These are phyloP conservation scores for Phoeniculus purpureus DNA, from an alignment of 2,797 vertebrate species.

Conservation along the genomic window DNA sequence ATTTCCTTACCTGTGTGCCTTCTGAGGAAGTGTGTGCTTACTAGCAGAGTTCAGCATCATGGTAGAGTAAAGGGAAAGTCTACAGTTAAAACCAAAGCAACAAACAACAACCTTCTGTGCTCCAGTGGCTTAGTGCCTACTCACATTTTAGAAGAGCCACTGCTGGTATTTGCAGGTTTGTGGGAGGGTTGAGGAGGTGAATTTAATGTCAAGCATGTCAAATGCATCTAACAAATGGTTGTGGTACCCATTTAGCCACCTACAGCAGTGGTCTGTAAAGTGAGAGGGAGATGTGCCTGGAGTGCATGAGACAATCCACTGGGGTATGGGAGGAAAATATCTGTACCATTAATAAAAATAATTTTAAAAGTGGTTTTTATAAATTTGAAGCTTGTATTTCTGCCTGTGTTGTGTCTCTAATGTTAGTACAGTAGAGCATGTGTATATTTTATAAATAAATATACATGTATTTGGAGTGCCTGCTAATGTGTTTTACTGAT, in stretches of 20 bases:
- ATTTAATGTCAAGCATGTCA: background rate
- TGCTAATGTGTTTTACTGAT: background rate
- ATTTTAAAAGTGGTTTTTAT: background rate
- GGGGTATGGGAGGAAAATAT: background rate
- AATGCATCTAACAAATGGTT: background rate
- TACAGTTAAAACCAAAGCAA: background rate
- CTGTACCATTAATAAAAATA: background rate
- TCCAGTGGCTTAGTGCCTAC: background rate
- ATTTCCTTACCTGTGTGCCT: background rate
- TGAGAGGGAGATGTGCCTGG: background rate
- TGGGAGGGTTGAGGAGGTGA: background rate
- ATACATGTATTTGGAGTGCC: rapidly evolving
- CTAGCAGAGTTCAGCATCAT: background rate
- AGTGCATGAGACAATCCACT: background rate
- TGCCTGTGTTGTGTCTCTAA: background rate
- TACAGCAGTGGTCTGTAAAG: background rate
- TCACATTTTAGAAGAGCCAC: background rate
- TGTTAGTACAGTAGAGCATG: background rate
- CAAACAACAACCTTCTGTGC: background rate
- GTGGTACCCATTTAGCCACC: background rate
- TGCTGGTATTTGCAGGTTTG: background rate
- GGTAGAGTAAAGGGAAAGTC: background rate
- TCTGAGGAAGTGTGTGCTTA: background rate
- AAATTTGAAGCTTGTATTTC: background rate
- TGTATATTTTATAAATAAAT: background rate